Conservation (phyloP, 2,113 vertebrate species). For the Gobiocypris rarus region DNA sequence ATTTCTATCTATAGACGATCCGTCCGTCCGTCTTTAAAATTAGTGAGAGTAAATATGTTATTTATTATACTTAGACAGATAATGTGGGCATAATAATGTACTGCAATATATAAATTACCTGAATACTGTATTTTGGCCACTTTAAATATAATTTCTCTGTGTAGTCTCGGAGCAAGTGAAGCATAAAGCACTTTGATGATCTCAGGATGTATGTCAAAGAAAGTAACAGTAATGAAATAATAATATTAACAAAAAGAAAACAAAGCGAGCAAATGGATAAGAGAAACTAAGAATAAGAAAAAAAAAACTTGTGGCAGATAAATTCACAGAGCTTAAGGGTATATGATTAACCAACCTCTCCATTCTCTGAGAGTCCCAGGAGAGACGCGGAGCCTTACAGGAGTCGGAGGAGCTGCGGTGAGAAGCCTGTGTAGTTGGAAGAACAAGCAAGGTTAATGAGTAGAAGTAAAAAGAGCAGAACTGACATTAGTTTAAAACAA, state of each 20-base stretch:
- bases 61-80: background rate
- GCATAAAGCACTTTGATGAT: background rate
- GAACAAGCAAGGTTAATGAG: conserved; percentile 82
- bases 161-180: background rate
- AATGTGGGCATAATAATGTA: background rate
- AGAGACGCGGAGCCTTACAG: conserved; percentile 62
- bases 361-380: conserved; percentile 65
- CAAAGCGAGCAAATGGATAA: conserved; percentile 31
- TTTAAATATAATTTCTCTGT: background rate
- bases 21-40: no score
- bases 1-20: no score
- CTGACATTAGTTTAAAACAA: conserved; percentile 69
- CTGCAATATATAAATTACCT: background rate
- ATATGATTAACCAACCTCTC: conserved; percentile 63
- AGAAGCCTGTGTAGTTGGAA: conserved; percentile 74
- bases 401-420: conserved; percentile 66
- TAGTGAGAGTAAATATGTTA: no score
- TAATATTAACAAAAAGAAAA: conserved; percentile 28
- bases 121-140: background rate
- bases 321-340: conserved; percentile 56
- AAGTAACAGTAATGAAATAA: conserved; percentile 5
- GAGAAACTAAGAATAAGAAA: conserved; percentile 6
- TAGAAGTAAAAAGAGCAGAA: conserved; percentile 73
- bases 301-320: conserved; percentile 36
- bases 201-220: background rate